Evolutionary conservation across 2,888 invertebrate genomes (phyloP), one percentile per base, ranked within the genome.

Genomic region (Omphaloscelis lunosa): DNA sequence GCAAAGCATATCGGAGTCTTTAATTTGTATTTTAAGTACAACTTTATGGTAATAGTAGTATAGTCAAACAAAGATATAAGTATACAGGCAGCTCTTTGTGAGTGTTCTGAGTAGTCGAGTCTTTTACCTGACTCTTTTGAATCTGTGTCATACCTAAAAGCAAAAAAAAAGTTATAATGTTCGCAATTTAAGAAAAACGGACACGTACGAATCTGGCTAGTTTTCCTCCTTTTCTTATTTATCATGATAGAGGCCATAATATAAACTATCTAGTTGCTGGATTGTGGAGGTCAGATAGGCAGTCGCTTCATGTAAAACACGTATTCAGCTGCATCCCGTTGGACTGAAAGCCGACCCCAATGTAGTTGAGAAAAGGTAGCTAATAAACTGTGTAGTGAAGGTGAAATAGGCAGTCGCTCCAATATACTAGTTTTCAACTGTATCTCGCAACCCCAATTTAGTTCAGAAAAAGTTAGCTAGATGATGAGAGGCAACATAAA

Each of bases 21-120:
- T 68, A 48, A 77, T 77, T 77, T 61, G 1, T 27, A 48, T 27
- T 75, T 75, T 45, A 58, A 56, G 23, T 17, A 63, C 23, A 23
- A 76, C 34, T 48, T 48, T 39, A 29, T 29, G 23, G 15, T 56
- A 76, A 51, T 27, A 34, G 5, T 8, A 8, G 53, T 77, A 77
- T 62, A 77, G 3, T 63, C 53, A 3, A 77, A 63, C 17, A 8
- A 23, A 53, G 0, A 17, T 8, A 12, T 34, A 12, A n/a, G 61
- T 51, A 0, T 5, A 39, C 41, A 53, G 15, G 51, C 6, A 45
- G 3, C 58, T n/a, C 11, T 3, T 58, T 58, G 6, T 34, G 20
- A 41, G 7, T 17, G 4, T 41, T 17, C 53, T 20, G 34, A 68
- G 20, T 34, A 61, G 23, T 7, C 23, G 23, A 62, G 34, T 23